phyloP scores from a whole-genome alignment of 1,140 invertebrate species.

The Leguminivora glycinivorella region DNA sequence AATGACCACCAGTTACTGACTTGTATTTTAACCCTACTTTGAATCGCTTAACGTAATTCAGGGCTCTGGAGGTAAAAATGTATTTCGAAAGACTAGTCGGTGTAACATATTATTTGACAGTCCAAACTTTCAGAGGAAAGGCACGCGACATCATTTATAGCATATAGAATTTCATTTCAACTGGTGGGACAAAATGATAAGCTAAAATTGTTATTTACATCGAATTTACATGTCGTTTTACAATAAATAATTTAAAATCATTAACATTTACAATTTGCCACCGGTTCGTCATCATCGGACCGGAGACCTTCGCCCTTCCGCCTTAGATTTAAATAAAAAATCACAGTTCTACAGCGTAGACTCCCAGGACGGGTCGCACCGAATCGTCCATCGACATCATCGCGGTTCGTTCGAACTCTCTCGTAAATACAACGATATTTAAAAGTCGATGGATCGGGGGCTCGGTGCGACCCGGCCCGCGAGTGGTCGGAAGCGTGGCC shows the following conservation, averaged over 20 bases:
- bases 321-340: conserved; percentile 48
- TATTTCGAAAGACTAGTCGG: background rate
- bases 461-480: too few relatives aligned
- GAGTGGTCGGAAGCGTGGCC: conserved; percentile 4
- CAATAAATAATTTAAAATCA: conserved; percentile 56
- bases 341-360: conserved; percentile 49
- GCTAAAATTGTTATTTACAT: conserved; percentile 36
- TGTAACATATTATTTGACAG: conserved; percentile 13
- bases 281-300: background rate
- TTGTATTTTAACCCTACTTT: background rate
- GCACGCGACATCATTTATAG: conserved; percentile 11
- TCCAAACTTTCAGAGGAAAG: conserved; percentile 9
- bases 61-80: background rate
- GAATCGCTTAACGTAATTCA: background rate
- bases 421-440: too few relatives aligned
- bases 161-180: conserved; percentile 38
- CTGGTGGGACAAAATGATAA: conserved; percentile 69
- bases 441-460: too few relatives aligned
- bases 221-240: conserved; percentile 28
- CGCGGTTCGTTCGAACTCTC: too few relatives aligned
- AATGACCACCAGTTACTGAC: background rate
- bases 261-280: conserved; percentile 53
- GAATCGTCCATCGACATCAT: too few relatives aligned
- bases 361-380: background rate
- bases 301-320: conserved; percentile 31